A percentile compares a stretch with the other conserved stretches of the same genome.
Conservation (phyloP, 1,140 invertebrate species). For the Bombus polaris region DNA sequence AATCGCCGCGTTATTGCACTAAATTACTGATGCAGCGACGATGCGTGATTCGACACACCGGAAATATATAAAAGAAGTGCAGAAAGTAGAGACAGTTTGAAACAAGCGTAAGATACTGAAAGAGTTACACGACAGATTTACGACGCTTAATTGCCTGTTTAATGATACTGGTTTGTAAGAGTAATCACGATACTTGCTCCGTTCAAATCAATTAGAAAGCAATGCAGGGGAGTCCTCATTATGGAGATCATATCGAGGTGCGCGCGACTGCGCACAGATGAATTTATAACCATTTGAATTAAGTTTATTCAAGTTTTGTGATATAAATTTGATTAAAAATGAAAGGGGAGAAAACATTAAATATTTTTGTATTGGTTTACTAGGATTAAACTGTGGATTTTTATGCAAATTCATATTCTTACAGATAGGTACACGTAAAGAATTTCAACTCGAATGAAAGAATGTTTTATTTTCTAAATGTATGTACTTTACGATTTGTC, state of each 20-base stretch:
- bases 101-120: neutral
- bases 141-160: conserved; percentile 14
- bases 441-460: too few relatives aligned
- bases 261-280: neutral
- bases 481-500: too few relatives aligned
- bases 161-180: neutral
- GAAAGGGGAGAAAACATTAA: neutral
- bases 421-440: too few relatives aligned
- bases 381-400: too few relatives aligned
- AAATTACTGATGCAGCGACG: conserved; percentile 5
- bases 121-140: conserved; percentile 11
- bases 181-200: neutral
- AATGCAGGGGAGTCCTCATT: neutral
- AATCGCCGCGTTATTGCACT: neutral
- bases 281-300: neutral
- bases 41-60: neutral
- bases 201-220: conserved; percentile 22
- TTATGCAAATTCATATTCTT: too few relatives aligned
- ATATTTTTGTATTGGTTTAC: neutral
- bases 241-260: neutral
- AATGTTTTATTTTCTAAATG: too few relatives aligned
- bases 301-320: neutral
- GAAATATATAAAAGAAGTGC: neutral
- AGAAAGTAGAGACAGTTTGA: neutral
- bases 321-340: neutral